Conservation (phyloP, 2,797 vertebrate genomes). For the Enteromius trimaculatus region DNA sequence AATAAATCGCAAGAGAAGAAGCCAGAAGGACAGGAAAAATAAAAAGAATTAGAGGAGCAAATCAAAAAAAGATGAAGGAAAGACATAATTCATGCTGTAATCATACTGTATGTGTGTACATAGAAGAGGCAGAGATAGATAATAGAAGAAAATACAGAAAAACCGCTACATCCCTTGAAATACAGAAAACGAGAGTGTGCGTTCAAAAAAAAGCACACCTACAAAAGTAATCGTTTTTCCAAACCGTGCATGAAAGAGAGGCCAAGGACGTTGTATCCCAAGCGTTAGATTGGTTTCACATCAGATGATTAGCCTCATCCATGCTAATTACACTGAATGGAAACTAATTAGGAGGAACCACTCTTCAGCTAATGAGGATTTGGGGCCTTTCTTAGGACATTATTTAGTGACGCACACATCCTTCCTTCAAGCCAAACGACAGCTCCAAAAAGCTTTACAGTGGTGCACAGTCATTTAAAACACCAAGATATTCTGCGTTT, state of each 20-base stretch:
- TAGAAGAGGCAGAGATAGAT: not conserved
- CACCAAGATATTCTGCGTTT: not conserved
- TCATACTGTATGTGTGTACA: not conserved
- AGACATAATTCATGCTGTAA: not conserved
- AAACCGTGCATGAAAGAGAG: constrained; percentile 86
- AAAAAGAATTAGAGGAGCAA: not conserved
- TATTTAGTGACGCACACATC: constrained; percentile 70
- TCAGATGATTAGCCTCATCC: constrained; percentile 95
- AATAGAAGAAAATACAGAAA: constrained; percentile 3
- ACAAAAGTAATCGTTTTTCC: constrained; percentile 59
- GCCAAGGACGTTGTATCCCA: constrained; percentile 92
- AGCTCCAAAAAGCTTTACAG: constrained; percentile 41
- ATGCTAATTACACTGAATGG: constrained; percentile 95
- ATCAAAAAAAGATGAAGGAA: constrained; percentile 18
- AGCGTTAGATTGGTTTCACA: constrained; percentile 96
- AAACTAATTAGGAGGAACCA: constrained; percentile 98
- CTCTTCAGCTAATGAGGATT: constrained; percentile 95
- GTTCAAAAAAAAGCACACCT: constrained; percentile 50
- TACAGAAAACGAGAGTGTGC: constrained; percentile 55
- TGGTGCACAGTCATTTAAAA: constrained; percentile 28
- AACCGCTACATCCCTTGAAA: not conserved
- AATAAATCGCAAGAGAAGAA: constrained; percentile 43
- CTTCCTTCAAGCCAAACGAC: constrained; percentile 59
- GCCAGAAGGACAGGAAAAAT: constrained; percentile 37
- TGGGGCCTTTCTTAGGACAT: constrained; percentile 86